Percentiles rank a stretch among this genome's conserved stretches.
Conservation (phyloP, 2,888 invertebrate species). For the Drosophila meridiana region DNA sequence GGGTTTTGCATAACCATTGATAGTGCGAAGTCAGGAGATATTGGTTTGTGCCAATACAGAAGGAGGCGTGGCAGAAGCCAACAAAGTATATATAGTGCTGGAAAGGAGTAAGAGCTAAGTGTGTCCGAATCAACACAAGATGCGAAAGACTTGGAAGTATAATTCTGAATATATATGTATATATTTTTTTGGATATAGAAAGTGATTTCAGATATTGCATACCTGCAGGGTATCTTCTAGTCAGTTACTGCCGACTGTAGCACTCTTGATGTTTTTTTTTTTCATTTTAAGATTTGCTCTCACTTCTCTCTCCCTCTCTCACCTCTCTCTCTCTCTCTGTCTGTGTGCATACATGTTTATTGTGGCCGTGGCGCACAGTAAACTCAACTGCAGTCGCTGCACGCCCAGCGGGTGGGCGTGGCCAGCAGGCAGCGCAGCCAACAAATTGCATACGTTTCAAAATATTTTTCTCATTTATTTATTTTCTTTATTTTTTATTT, state of each 20-base stretch:
- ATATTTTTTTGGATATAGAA: no score
- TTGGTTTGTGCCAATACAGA: no score
- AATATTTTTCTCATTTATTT: constrained; percentile 29
- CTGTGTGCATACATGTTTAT: constrained; percentile 7
- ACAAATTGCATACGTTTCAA: constrained; percentile 69
- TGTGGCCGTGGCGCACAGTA: constrained; percentile 19
- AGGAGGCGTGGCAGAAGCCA: no score
- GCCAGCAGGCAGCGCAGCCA: constrained; percentile 20
- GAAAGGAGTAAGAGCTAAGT: no score
- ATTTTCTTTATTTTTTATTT: constrained; percentile 17
- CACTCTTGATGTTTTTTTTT: not conserved
- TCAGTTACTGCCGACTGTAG: not conserved
- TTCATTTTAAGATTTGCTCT: constrained; percentile 52
- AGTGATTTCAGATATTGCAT: no score
- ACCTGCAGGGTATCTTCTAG: not conserved
- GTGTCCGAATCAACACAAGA: no score
- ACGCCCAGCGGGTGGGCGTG: constrained; percentile 50
- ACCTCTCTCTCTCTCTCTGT: constrained; percentile 1
- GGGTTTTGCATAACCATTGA: constrained; percentile 28
- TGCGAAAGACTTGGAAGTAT: no score
- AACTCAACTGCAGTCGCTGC: constrained; percentile 45
- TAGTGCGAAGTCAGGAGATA: no score
- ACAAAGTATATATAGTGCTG: no score
- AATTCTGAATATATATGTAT: no score
- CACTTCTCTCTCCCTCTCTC: constrained; percentile 9